A percentile compares a stretch with the other conserved stretches of the same genome.
These are phyloP conservation scores for Gibbula magus DNA, from an alignment of 2,888 invertebrate genomes.

Conservation along the genomic window DNA sequence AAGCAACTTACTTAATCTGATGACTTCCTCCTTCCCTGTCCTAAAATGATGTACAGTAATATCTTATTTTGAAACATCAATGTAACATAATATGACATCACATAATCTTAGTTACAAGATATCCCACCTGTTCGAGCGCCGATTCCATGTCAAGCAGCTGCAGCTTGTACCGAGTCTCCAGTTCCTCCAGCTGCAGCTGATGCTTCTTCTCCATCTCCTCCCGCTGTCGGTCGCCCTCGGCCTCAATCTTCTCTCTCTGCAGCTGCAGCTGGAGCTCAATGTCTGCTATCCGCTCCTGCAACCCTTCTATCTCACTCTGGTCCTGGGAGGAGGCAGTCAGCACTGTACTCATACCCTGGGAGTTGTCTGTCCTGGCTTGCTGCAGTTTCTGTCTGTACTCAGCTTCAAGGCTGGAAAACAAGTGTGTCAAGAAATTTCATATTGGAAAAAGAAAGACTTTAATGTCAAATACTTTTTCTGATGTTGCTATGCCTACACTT, in stretches of 20 bases:
- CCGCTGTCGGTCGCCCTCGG: constrained; percentile 40
- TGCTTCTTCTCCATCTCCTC: constrained; percentile 37
- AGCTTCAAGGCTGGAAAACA: constrained; percentile 43
- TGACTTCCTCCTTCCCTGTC: no score
- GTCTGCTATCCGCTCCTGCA: constrained; percentile 29
- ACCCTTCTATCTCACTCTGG: constrained; percentile 31
- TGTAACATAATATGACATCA: neutral
- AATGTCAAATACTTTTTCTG: no score
- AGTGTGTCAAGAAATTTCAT: no score
- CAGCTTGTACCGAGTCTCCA: constrained; percentile 16
- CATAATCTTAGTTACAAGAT: no score
- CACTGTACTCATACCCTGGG: constrained; percentile 35
- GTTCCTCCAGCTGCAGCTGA: constrained; percentile 29
- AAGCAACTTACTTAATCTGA: no score
- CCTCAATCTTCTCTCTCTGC: constrained; percentile 45
- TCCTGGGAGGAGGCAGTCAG: constrained; percentile 44
- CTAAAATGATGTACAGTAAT: no score
- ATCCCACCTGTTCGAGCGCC: neutral
- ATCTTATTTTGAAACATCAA: no score
- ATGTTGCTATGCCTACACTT: no score
- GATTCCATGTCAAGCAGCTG: constrained; percentile 12
- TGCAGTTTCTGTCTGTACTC: constrained; percentile 45
- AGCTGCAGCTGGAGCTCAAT: constrained; percentile 41
- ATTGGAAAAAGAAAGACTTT: no score
- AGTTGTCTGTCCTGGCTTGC: constrained; percentile 37